Percentiles rank a stretch among this genome's conserved stretches.
Conservation (phyloP, 1,140 invertebrate species). For the Bombus picipes region DNA sequence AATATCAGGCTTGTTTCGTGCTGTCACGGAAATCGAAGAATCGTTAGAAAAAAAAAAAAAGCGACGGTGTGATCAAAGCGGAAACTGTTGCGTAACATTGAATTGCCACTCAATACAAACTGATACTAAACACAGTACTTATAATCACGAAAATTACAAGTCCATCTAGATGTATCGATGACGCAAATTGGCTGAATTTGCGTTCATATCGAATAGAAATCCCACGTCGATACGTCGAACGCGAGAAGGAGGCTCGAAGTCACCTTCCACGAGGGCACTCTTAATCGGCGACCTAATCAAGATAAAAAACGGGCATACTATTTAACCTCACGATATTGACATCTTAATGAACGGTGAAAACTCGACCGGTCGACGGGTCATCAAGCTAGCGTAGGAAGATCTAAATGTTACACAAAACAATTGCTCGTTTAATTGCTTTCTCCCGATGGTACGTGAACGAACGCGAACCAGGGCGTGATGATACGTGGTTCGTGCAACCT, state of each 20-base stretch:
- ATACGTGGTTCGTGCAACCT: not conserved
- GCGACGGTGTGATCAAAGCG: not conserved
- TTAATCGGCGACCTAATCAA: slow-evolving; percentile 63
- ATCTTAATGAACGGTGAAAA: slow-evolving; percentile 77
- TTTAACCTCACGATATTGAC: slow-evolving; percentile 79
- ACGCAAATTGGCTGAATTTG: not conserved
- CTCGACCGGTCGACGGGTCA: slow-evolving; percentile 16
- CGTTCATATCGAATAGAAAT: not conserved
- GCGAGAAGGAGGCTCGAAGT: not conserved
- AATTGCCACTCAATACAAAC: not conserved
- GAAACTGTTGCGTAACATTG: slow-evolving; percentile 17
- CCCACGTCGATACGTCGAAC: not conserved
- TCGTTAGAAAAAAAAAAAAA: not conserved
- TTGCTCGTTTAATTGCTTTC: slow-evolving; percentile 78
- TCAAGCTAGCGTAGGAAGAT: slow-evolving; percentile 70
- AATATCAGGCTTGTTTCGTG: no score
- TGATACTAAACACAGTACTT: not conserved
- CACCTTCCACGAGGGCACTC: not conserved
- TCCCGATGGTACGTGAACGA: not conserved
- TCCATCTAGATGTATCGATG: not conserved
- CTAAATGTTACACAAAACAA: slow-evolving; percentile 68
- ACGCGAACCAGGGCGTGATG: not conserved
- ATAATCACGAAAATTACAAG: not conserved
- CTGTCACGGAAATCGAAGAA: slow-evolving; percentile 12
- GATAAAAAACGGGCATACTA: slow-evolving; percentile 66